Evolutionary conservation across 1,140 invertebrate genomes (phyloP).

Genomic region (Drosophila willistoni): DNA sequence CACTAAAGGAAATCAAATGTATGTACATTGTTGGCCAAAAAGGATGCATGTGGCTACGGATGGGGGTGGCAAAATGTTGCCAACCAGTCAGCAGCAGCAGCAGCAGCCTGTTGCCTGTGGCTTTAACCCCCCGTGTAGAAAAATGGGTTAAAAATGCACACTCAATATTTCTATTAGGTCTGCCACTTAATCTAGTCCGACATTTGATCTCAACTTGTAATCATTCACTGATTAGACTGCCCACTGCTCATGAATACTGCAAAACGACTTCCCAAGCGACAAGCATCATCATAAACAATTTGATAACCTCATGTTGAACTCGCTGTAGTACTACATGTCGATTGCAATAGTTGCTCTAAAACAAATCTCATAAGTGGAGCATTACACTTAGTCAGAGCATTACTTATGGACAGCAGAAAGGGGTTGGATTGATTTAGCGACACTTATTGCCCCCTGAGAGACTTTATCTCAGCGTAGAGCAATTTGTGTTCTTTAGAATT

Average conservation of each 20-base stretch:
- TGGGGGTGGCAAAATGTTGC: conserved; percentile 2
- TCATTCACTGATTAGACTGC: background rate
- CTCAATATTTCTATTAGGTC: background rate
- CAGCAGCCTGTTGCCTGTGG: conserved; percentile 50
- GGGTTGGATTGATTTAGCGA: too few relatives aligned
- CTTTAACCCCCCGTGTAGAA: conserved; percentile 31
- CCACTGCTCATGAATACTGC: background rate
- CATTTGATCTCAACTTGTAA: conserved; percentile 6
- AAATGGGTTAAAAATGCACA: background rate
- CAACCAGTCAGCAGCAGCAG: conserved; percentile 33
- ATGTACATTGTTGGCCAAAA: background rate
- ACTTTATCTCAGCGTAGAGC: too few relatives aligned
- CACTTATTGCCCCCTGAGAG: too few relatives aligned
- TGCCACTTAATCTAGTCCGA: background rate
- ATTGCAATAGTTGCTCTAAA: conserved; percentile 1
- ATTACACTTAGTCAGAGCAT: background rate
- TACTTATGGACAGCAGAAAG: too few relatives aligned
- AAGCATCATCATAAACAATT: conserved; percentile 10
- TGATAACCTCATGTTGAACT: conserved; percentile 10
- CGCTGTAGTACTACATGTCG: background rate
- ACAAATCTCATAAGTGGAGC: conserved; percentile 2
- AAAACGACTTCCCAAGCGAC: background rate
- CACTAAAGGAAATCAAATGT: conserved; percentile 31
- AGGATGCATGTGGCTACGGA: background rate
- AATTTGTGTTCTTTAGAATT: too few relatives aligned